These are phyloP conservation scores for Athetis lepigone DNA, from an alignment of 2,888 invertebrate genomes.

Conservation along the genomic window DNA sequence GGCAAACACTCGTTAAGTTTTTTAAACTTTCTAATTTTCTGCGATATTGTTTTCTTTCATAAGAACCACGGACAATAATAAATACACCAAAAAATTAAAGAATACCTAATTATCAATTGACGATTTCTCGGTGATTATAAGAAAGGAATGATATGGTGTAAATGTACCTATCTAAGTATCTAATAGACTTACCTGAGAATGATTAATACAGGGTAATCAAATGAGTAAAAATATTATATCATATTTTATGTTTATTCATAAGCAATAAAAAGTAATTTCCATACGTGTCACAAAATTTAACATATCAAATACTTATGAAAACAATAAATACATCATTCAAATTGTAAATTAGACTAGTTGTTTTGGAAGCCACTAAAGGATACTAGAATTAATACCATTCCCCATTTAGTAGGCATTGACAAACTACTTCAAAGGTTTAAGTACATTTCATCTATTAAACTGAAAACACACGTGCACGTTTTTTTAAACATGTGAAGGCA, in stretches of 20 bases:
- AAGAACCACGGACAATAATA: no score
- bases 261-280: slow-evolving; percentile 89
- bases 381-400: slow-evolving; percentile 65
- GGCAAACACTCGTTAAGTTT: no score
- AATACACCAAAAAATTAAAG: no score
- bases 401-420: slow-evolving; percentile 63
- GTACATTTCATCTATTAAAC: slow-evolving; percentile 40
- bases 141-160: neutral
- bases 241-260: slow-evolving; percentile 88
- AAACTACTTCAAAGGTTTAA: slow-evolving; percentile 68
- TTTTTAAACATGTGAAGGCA: slow-evolving; percentile 83
- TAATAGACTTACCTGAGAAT: neutral
- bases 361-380: slow-evolving; percentile 80
- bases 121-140: no score
- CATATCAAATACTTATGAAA: slow-evolving; percentile 78
- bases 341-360: slow-evolving; percentile 74
- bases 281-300: slow-evolving; percentile 85
- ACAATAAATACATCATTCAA: slow-evolving; percentile 74
- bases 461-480: slow-evolving; percentile 68
- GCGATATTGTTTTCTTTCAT: no score
- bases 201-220: slow-evolving; percentile 9
- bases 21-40: no score
- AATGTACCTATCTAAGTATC: neutral
- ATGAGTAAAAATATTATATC: slow-evolving; percentile 68
- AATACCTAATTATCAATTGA: neutral